Evolutionary conservation across 1,140 invertebrate genomes (phyloP).

Genomic region (Mizuhopecten yessoensis): DNA sequence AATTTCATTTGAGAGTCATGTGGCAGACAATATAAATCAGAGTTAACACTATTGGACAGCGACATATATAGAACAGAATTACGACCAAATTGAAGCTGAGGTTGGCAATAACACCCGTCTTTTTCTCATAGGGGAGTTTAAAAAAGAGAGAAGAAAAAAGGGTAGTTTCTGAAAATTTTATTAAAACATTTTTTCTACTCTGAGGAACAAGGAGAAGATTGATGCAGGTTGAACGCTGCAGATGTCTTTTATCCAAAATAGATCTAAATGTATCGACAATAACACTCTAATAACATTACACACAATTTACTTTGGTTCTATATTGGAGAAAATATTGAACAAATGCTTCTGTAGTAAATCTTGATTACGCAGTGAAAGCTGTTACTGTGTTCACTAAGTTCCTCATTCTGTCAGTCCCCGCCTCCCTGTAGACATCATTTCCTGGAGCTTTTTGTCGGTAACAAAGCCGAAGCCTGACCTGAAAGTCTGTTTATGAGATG

Average conservation of each 20-base stretch:
- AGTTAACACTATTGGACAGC: not conserved
- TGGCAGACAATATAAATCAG: not conserved
- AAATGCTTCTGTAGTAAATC: constrained; percentile 9
- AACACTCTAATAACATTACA: not conserved
- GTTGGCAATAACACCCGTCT: not conserved
- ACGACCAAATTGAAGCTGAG: not conserved
- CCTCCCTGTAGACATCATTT: not conserved
- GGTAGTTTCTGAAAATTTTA: not conserved
- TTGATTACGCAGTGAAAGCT: constrained; percentile 8
- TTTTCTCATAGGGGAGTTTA: not conserved
- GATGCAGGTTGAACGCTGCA: not conserved
- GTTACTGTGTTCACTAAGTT: not conserved
- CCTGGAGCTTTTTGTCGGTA: not conserved
- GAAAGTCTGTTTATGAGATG: constrained; percentile 16
- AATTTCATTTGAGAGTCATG: not conserved
- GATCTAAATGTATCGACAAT: not conserved
- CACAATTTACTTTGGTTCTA: constrained; percentile 33
- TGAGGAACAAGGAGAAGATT: not conserved
- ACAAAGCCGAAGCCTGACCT: not conserved
- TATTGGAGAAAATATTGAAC: constrained; percentile 28
- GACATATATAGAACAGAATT: not conserved
- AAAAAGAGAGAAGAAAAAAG: not conserved
- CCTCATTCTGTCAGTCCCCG: not conserved
- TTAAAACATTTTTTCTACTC: not conserved
- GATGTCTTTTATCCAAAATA: not conserved